Percentiles rank a stretch among this genome's conserved stretches.
These are phyloP conservation scores for Cynocephalus volans DNA, from an alignment of 2,113 vertebrate genomes.

Conservation along the genomic window DNA sequence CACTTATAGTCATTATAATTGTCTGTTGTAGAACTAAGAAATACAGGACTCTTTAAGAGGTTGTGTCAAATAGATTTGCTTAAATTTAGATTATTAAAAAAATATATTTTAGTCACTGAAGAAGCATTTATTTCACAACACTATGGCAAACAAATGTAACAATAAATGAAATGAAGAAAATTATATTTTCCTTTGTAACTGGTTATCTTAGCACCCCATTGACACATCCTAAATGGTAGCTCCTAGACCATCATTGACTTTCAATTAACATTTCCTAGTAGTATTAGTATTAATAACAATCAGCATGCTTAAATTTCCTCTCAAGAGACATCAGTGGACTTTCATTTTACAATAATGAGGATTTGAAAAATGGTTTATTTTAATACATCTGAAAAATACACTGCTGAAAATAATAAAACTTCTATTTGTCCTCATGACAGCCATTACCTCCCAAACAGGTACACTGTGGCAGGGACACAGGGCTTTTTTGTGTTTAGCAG, in stretches of 20 bases:
- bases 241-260: not conserved
- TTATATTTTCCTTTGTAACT: not conserved
- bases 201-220: not conserved
- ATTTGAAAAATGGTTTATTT: constrained; percentile 66
- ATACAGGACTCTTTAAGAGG: not conserved
- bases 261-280: constrained; percentile 15
- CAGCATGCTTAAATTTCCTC: constrained; percentile 57
- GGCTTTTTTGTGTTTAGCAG: constrained; percentile 56
- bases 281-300: constrained; percentile 46
- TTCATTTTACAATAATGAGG: constrained; percentile 65
- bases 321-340: constrained; percentile 39
- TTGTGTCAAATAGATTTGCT: not conserved
- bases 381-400: constrained; percentile 41
- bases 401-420: constrained; percentile 61
- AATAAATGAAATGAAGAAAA: not conserved
- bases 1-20: not conserved
- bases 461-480: not conserved
- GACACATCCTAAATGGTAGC: not conserved
- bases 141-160: constrained; percentile 24
- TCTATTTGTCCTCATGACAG: not conserved
- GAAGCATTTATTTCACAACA: not conserved
- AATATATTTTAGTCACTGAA: not conserved
- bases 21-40: not conserved
- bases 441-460: constrained; percentile 55
- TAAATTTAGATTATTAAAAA: constrained; percentile 4